Base-by-base conservation (phyloP, 2,888 invertebrate genomes). In the Rhagonycha lutea region DNA sequence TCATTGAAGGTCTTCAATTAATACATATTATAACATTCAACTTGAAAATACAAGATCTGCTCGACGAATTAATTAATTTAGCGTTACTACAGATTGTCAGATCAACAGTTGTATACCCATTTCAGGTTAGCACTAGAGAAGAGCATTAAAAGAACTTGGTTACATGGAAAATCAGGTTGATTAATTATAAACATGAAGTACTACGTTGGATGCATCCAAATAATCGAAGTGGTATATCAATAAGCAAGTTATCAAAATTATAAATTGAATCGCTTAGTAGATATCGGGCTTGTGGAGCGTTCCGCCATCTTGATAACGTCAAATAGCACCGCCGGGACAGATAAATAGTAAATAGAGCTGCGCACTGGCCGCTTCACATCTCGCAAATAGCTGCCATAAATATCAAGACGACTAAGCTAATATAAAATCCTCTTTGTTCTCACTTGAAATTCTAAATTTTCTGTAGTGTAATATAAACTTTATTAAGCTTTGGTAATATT, bases 301-400 rank as follows among this genome's bases (percentile, higher is more conserved):
- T 79, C 83, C 84, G 84, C 86, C 86, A 86, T 86, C 86, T 86
- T 86, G 86, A 87, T 87, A 86, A 86, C 85, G 85, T 85, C 84
- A 83, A 86, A 86, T 83, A 84, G 84, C 84, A 84, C 87, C 85
- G 76, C 80, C 80, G 86, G 87, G 87, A 85, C 84, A 85, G 84
- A 87, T 87, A 87, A 86, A 87, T 86, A 87, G 86, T 86, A 86
- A 86, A 87, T 86, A 86, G 86, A 85, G 85, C 84, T 83, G 84
- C 84, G 83, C 83, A 82, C 83, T 84, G 83, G 83, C 83, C 83
- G 83, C 82, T 82, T 83, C 84, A 84, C 84, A 84, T 86, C 85
- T 83, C 82, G 81, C 83, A 86, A 86, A 86, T 85, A 83, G 85
- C 86, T 79, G 78, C 84, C 82, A 85, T 86, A 86, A 86, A 86